These are phyloP conservation scores for Erebia palarica DNA, from an alignment of 2,888 invertebrate species.

Conservation along the genomic window DNA sequence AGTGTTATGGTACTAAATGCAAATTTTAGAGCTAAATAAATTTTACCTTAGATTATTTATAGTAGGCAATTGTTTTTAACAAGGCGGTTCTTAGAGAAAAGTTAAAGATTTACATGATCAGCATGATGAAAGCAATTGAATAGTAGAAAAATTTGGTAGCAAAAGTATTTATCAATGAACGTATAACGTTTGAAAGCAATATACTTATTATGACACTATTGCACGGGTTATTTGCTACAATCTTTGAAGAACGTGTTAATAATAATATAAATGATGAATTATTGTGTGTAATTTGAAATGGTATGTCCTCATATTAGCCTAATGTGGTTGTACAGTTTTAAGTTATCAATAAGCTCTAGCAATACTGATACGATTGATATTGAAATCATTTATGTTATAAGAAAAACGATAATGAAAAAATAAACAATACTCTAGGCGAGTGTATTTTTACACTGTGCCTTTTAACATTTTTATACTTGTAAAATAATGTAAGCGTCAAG, in stretches of 20 bases:
- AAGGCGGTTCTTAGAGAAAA: neutral
- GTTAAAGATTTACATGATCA: neutral
- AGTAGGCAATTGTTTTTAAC: slow-evolving; percentile 8
- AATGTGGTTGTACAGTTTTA: slow-evolving; percentile 16
- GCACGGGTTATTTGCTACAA: neutral
- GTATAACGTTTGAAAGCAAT: slow-evolving; percentile 20
- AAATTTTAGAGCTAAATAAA: slow-evolving; percentile 6
- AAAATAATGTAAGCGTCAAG: neutral
- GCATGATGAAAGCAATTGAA: neutral
- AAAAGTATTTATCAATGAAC: slow-evolving; percentile 8
- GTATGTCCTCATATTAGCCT: neutral
- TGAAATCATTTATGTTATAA: neutral
- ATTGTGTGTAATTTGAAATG: slow-evolving; percentile 16
- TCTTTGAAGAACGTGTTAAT: neutral
- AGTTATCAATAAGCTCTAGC: slow-evolving; percentile 5
- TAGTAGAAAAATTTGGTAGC: slow-evolving; percentile 1
- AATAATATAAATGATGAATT: slow-evolving; percentile 2
- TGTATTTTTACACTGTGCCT: slow-evolving; percentile 11
- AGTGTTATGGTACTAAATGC: neutral
- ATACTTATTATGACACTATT: neutral
- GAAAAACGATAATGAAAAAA: neutral
- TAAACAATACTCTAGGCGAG: slow-evolving; percentile 9
- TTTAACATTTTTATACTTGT: slow-evolving; percentile 22
- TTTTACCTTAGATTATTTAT: neutral
- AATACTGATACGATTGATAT: neutral